A percentile compares a stretch with the other conserved stretches of the same genome.
Evolutionary conservation across 2,888 invertebrate species (phyloP).

Genomic region (Sipha maydis): DNA sequence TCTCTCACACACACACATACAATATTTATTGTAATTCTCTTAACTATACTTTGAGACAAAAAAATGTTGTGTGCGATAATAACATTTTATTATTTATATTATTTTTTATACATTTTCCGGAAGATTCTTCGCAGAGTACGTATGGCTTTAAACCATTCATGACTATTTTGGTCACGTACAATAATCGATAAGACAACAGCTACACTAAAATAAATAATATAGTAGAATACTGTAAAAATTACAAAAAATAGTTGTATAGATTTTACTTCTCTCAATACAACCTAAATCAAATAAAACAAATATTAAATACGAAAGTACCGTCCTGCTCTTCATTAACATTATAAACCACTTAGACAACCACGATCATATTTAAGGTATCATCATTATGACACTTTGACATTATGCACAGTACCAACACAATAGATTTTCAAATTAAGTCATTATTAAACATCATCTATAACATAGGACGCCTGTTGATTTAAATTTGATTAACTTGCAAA

Average conservation of each 20-base stretch:
- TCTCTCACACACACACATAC: background rate
- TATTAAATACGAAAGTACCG: background rate
- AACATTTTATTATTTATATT: background rate
- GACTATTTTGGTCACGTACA: background rate
- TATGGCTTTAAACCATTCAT: background rate
- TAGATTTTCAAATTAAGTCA: conserved; percentile 12
- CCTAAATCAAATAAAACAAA: background rate
- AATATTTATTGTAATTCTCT: background rate
- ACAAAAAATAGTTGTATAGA: background rate
- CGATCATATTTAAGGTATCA: conserved; percentile 12
- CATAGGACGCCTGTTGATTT: background rate
- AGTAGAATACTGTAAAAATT: background rate
- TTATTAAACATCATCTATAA: conserved; percentile 20
- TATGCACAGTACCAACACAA: background rate
- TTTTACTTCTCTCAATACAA: background rate
- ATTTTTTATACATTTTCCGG: background rate
- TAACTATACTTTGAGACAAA: background rate
- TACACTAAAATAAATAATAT: no score
- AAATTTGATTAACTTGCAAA: conserved; percentile 12
- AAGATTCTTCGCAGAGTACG: background rate
- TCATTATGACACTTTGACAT: conserved; percentile 23
- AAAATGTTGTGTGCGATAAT: background rate
- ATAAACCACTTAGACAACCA: conserved; percentile 7
- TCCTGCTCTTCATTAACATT: background rate
- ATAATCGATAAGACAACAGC: no score